Conservation (phyloP, 2,113 vertebrate species). For the Hypocryptadius cinnamomeus region DNA sequence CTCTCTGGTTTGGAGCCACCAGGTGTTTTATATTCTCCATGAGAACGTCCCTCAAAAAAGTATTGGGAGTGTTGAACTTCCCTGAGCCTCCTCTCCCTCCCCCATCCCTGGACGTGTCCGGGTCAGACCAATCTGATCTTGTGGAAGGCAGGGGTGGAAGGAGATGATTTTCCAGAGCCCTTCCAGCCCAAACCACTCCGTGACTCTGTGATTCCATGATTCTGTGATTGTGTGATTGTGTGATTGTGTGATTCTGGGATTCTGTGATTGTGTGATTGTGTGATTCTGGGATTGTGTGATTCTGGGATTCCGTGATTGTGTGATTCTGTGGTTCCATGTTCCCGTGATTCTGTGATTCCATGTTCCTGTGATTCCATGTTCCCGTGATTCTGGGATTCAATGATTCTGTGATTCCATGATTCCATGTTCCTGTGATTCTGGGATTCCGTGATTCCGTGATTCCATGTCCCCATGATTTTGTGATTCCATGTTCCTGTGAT, state of each 20-base stretch:
- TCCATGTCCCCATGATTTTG: neutral
- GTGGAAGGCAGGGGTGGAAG: neutral
- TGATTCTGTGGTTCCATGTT: accelerated
- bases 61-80: accelerated
- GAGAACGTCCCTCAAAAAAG: neutral
- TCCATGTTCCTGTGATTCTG: too few relatives aligned
- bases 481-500: neutral
- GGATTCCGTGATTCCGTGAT: accelerated
- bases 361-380: too few relatives aligned
- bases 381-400: too few relatives aligned
- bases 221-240: accelerated
- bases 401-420: neutral
- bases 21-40: neutral
- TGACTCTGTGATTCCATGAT: neutral
- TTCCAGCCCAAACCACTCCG: neutral
- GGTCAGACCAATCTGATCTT: accelerated
- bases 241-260: accelerated
- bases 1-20: neutral
- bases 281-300: neutral
- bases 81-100: neutral
- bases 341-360: too few relatives aligned
- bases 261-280: accelerated
- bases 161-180: neutral
- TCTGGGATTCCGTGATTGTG: too few relatives aligned
- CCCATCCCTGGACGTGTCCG: neutral